Percentiles rank a stretch among this genome's conserved stretches.
Evolutionary conservation across 1,140 invertebrate species (phyloP).

Genomic region (Drosophila ambigua): DNA sequence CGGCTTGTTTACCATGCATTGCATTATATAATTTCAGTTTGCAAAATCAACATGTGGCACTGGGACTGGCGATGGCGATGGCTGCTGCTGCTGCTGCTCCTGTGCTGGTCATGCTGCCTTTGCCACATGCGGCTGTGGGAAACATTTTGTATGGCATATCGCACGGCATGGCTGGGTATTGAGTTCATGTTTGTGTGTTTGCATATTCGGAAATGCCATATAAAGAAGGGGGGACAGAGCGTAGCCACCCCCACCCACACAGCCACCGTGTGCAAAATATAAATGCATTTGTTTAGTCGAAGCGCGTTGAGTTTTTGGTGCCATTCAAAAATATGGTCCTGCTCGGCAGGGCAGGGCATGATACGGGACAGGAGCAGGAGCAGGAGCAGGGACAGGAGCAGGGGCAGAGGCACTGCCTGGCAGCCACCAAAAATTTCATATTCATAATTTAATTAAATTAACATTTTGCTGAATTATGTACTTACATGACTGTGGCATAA

Average conservation of each 20-base stretch:
- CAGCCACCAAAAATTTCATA: slow-evolving; percentile 67
- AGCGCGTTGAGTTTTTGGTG: slow-evolving; percentile 56
- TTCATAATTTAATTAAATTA: slow-evolving; percentile 81
- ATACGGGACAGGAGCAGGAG: slow-evolving; percentile 9
- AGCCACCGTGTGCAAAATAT: slow-evolving; percentile 49
- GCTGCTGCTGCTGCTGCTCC: not conserved
- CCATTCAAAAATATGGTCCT: slow-evolving; percentile 50
- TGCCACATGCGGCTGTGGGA: slow-evolving; percentile 13
- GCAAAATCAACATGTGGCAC: slow-evolving; percentile 74
- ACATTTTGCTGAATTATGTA: slow-evolving; percentile 76
- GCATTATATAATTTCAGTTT: slow-evolving; percentile 77
- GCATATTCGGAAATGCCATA: slow-evolving; percentile 41
- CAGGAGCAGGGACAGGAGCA: slow-evolving; percentile 3
- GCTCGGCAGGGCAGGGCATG: slow-evolving; percentile 14
- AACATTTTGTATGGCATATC: slow-evolving; percentile 39
- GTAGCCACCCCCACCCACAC: slow-evolving; percentile 1
- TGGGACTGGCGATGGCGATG: slow-evolving; percentile 24
- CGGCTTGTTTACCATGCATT: slow-evolving; percentile 68
- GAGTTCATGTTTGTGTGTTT: slow-evolving; percentile 25
- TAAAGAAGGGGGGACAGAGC: slow-evolving; percentile 24
- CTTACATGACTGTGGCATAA: slow-evolving; percentile 55
- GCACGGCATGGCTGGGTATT: slow-evolving; percentile 18
- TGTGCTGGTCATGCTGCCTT: slow-evolving; percentile 32
- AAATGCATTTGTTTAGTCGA: slow-evolving; percentile 74
- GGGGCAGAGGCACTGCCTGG: slow-evolving; percentile 16